phyloP scores from a whole-genome alignment of 1,140 invertebrate species.

The Lordiphosa mommai region DNA sequence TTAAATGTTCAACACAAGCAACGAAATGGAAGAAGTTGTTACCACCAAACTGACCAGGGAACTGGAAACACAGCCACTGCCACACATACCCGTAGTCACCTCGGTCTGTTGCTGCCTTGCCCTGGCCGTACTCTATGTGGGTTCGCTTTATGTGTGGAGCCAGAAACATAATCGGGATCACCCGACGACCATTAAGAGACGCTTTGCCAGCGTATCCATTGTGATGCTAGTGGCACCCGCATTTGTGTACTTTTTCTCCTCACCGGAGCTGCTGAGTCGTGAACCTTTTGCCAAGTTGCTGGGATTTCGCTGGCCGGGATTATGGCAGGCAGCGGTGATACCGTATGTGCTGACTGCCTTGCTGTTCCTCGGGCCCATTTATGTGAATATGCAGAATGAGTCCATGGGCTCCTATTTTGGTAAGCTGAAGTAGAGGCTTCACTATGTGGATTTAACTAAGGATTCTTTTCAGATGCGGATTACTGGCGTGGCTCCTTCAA shows the following conservation, averaged over 20 bases:
- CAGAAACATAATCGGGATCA: conserved; percentile 89
- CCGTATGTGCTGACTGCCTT: conserved; percentile 91
- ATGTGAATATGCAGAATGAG: conserved; percentile 86
- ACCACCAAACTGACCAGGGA: conserved; percentile 1
- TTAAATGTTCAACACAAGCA: conserved; percentile 38
- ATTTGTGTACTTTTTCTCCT: conserved; percentile 86
- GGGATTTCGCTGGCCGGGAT: conserved; percentile 87
- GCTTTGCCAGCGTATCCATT: conserved; percentile 91
- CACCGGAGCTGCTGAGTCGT: conserved; percentile 82
- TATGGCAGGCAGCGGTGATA: conserved; percentile 86
- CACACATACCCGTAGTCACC: conserved; percentile 47
- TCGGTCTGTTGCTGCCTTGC: conserved; percentile 84
- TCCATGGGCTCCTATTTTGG: conserved; percentile 86
- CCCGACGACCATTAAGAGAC: conserved; percentile 91
- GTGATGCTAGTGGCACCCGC: conserved; percentile 89
- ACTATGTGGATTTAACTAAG: neutral
- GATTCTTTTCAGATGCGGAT: conserved; percentile 83
- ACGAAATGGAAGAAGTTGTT: neutral
- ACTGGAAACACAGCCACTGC: conserved; percentile 40
- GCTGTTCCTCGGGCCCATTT: conserved; percentile 91
- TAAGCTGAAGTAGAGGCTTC: conserved; percentile 69
- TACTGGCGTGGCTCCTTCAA: conserved; percentile 87
- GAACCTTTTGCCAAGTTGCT: conserved; percentile 86
- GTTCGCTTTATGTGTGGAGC: conserved; percentile 91
- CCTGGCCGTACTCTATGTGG: conserved; percentile 88